A percentile compares a stretch with the other conserved stretches of the same genome.
Conservation (phyloP, 2,797 vertebrate genomes). For the Potorous gilbertii region DNA sequence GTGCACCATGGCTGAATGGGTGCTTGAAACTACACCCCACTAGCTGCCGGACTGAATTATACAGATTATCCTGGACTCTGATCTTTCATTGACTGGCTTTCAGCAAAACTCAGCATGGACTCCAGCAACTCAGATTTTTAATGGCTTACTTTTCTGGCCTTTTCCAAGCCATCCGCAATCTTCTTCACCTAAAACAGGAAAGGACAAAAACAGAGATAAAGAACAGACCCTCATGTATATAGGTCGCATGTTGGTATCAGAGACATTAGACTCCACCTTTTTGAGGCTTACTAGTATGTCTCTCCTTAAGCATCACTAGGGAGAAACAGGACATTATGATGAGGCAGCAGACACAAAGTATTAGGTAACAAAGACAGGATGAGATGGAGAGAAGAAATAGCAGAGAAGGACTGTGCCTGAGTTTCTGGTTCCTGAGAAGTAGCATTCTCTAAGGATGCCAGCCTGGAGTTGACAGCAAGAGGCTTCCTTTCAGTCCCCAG, state of each 20-base stretch:
- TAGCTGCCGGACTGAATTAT: not conserved
- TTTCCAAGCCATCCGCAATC: not conserved
- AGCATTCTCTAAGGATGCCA: not conserved
- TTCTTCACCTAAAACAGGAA: not conserved
- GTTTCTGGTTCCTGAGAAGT: not conserved
- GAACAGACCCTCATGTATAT: not conserved
- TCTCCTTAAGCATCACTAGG: not conserved
- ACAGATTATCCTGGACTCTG: not conserved
- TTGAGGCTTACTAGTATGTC: not conserved
- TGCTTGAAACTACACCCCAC: not conserved
- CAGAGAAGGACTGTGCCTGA: not conserved
- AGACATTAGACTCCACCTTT: no score
- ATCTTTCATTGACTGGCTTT: not conserved
- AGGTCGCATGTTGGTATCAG: not conserved
- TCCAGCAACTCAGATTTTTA: not conserved
- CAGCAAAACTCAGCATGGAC: not conserved
- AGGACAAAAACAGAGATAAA: not conserved
- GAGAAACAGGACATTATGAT: not conserved
- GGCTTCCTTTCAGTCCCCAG: not conserved
- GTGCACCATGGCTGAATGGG: not conserved
- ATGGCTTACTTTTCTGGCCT: not conserved
- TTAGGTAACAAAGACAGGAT: not conserved
- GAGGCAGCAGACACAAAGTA: not conserved
- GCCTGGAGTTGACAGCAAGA: not conserved
- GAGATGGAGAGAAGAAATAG: not conserved